These are phyloP conservation scores for Parauchenoglanis ngamensis DNA, from an alignment of 2,797 vertebrate genomes.

Conservation along the genomic window DNA sequence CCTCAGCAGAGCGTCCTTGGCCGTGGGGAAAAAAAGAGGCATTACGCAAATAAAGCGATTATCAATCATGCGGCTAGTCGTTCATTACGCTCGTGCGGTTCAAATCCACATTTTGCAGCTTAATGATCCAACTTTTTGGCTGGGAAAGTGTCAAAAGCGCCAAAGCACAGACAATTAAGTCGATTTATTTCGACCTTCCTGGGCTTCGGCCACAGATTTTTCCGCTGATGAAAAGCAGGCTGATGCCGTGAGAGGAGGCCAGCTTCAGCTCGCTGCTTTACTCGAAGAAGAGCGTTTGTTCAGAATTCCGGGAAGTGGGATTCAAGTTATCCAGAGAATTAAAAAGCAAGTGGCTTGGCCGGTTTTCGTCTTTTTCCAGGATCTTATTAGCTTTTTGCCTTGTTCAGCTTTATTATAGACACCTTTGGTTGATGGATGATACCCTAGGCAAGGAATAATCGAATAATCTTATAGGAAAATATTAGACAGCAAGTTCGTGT, in stretches of 20 bases:
- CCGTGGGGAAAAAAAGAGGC: background rate
- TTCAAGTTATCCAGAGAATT: slow-evolving; percentile 40
- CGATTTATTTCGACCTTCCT: slow-evolving; percentile 33
- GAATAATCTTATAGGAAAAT: background rate
- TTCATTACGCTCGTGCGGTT: slow-evolving; percentile 10
- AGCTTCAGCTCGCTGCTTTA: background rate
- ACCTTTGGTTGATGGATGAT: background rate
- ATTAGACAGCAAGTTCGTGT: background rate
- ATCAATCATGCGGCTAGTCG: slow-evolving; percentile 2
- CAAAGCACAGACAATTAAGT: slow-evolving; percentile 24
- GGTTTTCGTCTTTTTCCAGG: slow-evolving; percentile 39
- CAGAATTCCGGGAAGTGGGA: background rate
- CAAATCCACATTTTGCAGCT: slow-evolving; percentile 20
- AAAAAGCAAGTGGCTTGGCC: slow-evolving; percentile 27
- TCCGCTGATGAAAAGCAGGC: slow-evolving; percentile 17
- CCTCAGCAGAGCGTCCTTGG: slow-evolving; percentile 2
- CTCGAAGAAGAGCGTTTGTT: slow-evolving; percentile 29
- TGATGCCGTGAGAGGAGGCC: slow-evolving; percentile 2
- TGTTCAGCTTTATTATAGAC: background rate
- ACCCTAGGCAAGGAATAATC: background rate
- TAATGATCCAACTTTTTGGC: slow-evolving; percentile 45
- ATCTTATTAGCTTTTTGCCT: slow-evolving; percentile 51
- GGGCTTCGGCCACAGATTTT: slow-evolving; percentile 26
- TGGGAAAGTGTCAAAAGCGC: slow-evolving; percentile 8
- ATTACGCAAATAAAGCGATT: slow-evolving; percentile 19